phyloP scores from a whole-genome alignment of 2,113 vertebrate genomes.

The Azemiops feae region DNA sequence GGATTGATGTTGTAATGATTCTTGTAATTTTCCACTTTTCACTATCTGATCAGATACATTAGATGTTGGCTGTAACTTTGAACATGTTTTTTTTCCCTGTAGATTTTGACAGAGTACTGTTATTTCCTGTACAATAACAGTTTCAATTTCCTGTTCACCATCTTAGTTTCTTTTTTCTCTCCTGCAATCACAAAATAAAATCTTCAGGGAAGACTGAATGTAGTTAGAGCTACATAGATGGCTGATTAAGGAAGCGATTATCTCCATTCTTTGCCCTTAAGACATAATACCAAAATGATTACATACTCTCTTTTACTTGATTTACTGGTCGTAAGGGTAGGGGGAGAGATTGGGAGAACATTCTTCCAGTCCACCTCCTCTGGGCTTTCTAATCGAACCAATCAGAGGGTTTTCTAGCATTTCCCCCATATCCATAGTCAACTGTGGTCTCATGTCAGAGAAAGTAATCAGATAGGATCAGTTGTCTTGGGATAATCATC shows the following conservation, averaged over 20 bases:
- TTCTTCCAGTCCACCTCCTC: background rate
- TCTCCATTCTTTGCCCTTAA: constrained; percentile 46
- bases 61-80: constrained; percentile 70
- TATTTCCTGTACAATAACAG: constrained; percentile 98
- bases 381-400: background rate
- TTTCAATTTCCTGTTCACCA: constrained; percentile 96
- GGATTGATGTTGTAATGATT: constrained; percentile 45
- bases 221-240: constrained; percentile 64
- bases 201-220: constrained; percentile 70
- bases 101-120: constrained; percentile 97
- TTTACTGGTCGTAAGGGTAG: background rate
- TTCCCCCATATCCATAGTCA: background rate
- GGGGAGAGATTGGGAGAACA: background rate
- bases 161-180: constrained; percentile 76
- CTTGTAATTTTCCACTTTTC: constrained; percentile 65
- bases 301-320: constrained; percentile 46
- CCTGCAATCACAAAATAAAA: constrained; percentile 78
- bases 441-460: background rate
- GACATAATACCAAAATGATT: constrained; percentile 49
- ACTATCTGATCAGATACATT: constrained; percentile 82
- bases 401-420: background rate
- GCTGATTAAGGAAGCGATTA: constrained; percentile 68
- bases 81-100: constrained; percentile 83
- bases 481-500: background rate
- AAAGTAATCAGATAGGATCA: background rate